Base-by-base conservation (phyloP, 2,888 invertebrate genomes). In the Andrena bucephala region DNA sequence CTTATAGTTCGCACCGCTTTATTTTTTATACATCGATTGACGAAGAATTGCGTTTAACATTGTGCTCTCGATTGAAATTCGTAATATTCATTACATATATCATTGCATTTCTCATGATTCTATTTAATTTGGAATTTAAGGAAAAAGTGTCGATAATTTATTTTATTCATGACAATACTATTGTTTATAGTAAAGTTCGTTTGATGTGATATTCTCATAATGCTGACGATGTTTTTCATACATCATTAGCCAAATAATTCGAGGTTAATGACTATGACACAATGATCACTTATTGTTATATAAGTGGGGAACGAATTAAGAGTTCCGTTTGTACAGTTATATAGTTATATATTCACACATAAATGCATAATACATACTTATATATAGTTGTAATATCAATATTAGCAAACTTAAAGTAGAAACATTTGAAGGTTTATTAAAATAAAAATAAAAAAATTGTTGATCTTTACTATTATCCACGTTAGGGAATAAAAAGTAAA, bases 301-400 rank as follows among this genome's bases (percentile, higher is more conserved):
- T 86, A 86, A 89, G 74, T 87, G 87, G 75, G 84, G 87, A 89
- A 86, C 81, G 84, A 80, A 85, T 86, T 89, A 71, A 88, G 89
- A 88, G 91, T 92, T 91, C 88, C 90, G 77, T 84, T 86, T 93
- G 93, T 93, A 93, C 92, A 93, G 92, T 91, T 92, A 90, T 83
- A 89, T 89, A 89, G 83, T 81, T 86, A 90, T 89, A 88, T 85
- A 87, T 85, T 85, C 87, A 90, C 86, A 87, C 83, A 87, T 87
- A 90, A 84, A 89, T 89, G 85, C 85, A 90, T 88, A 90, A 85
- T 87, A 83, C 84, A 87, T 89, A 88, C 77, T 86, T 89, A 87
- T 88, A 89, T 83, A 82, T 90, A 85, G 78, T 87, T 83, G 88
- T 87, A 86, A 87, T 85, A 85, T 86, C 82, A 71, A 84, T 85